These are phyloP conservation scores for Tenthredo mesomela DNA, from an alignment of 2,888 invertebrate species.

Conservation along the genomic window DNA sequence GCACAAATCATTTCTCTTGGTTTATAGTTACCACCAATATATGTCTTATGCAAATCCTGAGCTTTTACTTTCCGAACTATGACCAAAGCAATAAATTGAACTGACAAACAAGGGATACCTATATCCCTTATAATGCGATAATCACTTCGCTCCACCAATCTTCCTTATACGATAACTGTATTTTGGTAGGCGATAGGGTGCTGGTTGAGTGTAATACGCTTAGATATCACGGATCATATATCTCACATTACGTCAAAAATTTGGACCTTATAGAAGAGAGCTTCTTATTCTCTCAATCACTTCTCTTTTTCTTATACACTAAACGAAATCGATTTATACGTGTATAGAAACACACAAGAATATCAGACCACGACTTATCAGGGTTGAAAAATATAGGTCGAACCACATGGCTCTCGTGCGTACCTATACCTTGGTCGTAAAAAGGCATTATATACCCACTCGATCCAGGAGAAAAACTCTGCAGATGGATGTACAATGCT, in stretches of 20 bases:
- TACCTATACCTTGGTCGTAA: neutral
- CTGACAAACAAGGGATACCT: slow-evolving; percentile 11
- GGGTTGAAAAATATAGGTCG: slow-evolving; percentile 9
- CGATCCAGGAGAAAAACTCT: neutral
- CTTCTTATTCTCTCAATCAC: neutral
- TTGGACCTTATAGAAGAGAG: neutral
- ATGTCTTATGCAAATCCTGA: slow-evolving; percentile 12
- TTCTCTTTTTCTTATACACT: neutral
- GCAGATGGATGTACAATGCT: neutral
- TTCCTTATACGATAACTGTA: slow-evolving; percentile 24
- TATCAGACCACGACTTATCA: neutral
- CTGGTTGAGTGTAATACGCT: neutral
- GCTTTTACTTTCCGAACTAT: neutral
- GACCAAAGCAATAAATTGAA: slow-evolving; percentile 25
- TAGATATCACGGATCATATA: slow-evolving; percentile 18
- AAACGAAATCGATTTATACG: slow-evolving; percentile 1
- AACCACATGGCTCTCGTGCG: slow-evolving; percentile 5
- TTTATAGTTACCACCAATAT: neutral
- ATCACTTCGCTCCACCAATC: slow-evolving; percentile 3
- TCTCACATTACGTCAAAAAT: neutral
- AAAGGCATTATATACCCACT: neutral
- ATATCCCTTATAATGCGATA: slow-evolving; percentile 26
- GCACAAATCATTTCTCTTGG: neutral
- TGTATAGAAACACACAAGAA: neutral
- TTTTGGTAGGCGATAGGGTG: neutral